Conservation (phyloP, 2,797 vertebrate species). For the Phaenicophaeus curvirostris region DNA sequence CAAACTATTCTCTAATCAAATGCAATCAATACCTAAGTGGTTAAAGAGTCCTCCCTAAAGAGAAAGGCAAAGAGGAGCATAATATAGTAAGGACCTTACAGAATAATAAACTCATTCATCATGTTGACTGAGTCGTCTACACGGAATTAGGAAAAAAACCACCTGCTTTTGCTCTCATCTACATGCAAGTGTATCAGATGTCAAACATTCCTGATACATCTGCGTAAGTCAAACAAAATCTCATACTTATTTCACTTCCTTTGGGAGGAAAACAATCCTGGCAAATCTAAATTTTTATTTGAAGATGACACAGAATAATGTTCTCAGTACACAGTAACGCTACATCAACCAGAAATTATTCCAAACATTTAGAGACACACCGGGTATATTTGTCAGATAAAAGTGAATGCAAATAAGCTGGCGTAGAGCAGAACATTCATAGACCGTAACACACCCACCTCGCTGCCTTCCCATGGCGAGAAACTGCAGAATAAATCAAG, state of each 20-base stretch:
- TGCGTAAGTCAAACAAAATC: background rate
- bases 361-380: background rate
- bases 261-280: background rate
- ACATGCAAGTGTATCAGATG: background rate
- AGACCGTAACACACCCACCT: constrained; percentile 11
- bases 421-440: background rate
- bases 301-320: background rate
- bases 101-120: constrained; percentile 60
- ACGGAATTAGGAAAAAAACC: background rate
- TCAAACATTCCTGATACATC: background rate
- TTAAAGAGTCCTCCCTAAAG: constrained; percentile 46
- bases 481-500: constrained; percentile 31
- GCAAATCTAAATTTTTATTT: background rate
- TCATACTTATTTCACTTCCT: background rate
- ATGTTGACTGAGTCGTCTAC: background rate
- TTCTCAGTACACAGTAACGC: background rate
- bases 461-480: background rate
- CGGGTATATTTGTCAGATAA: background rate
- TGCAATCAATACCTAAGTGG: constrained; percentile 43
- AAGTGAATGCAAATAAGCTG: constrained; percentile 5
- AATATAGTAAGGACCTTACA: constrained; percentile 45
- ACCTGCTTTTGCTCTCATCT: background rate
- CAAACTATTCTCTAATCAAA: constrained; percentile 46
- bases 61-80: constrained; percentile 27
- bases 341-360: background rate